phyloP scores from a whole-genome alignment of 2,113 vertebrate genomes.

The Numida meleagris region DNA sequence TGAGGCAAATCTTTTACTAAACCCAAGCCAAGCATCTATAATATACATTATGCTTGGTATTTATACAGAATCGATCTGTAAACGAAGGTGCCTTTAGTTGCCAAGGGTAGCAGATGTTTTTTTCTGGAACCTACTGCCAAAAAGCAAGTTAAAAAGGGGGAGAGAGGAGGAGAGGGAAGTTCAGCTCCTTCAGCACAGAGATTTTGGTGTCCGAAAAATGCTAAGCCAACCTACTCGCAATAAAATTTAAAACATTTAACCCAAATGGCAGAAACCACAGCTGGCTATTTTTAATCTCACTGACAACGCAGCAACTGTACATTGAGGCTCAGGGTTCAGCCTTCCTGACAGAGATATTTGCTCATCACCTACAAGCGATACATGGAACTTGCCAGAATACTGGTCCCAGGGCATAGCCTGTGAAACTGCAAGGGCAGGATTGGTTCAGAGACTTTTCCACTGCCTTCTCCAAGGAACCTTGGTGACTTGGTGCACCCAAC shows the following conservation, averaged over 20 bases:
- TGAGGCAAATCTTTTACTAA: neutral
- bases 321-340: rapidly evolving
- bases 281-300: neutral
- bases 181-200: slow-evolving; percentile 3
- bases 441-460: rapidly evolving
- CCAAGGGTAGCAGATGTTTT: slow-evolving; percentile 55
- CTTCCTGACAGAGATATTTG: neutral
- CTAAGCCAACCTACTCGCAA: neutral
- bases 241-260: neutral
- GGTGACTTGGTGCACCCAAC: neutral
- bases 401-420: neutral
- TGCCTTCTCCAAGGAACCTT: neutral
- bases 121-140: slow-evolving; percentile 47
- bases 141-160: slow-evolving; percentile 27
- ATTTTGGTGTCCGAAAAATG: neutral
- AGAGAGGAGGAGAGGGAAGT: slow-evolving; percentile 1
- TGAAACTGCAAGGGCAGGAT: neutral
- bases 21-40: neutral
- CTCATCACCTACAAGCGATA: rapidly evolving
- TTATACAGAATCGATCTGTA: slow-evolving; percentile 46
- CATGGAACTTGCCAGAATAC: rapidly evolving
- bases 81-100: slow-evolving; percentile 21
- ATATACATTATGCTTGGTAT: slow-evolving; percentile 46
- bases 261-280: neutral
- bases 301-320: rapidly evolving